Evolutionary conservation across 1,140 invertebrate species (phyloP).

Genomic region (Parasteatoda tepidariorum): DNA sequence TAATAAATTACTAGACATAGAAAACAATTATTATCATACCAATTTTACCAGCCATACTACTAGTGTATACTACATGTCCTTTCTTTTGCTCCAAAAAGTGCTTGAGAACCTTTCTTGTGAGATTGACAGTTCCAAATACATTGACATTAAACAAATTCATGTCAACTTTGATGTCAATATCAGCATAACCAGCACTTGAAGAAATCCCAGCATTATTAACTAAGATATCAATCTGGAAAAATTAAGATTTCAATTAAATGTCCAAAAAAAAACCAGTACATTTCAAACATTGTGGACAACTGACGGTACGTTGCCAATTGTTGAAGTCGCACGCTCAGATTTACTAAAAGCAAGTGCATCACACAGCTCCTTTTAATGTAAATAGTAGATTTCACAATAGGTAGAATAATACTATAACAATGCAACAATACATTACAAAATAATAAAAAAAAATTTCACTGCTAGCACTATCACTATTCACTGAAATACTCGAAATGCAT

Average conservation of each 20-base stretch:
- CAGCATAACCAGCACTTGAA: conserved; percentile 81
- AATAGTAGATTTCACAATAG: too few relatives aligned
- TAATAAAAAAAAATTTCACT: too few relatives aligned
- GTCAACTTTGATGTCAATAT: conserved; percentile 81
- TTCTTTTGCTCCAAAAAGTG: conserved; percentile 73
- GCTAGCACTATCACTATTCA: too few relatives aligned
- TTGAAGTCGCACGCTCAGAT: too few relatives aligned
- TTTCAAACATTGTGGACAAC: too few relatives aligned
- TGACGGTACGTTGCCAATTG: too few relatives aligned
- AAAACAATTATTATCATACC: conserved; percentile 63
- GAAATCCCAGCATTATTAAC: conserved; percentile 85
- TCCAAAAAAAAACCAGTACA: conserved; percentile 79
- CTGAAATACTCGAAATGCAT: too few relatives aligned
- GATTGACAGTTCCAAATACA: conserved; percentile 79
- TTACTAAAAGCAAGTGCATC: too few relatives aligned
- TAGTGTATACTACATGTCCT: conserved; percentile 80
- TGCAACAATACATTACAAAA: too few relatives aligned
- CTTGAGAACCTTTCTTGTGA: conserved; percentile 77
- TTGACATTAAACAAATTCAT: conserved; percentile 83
- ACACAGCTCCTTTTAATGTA: too few relatives aligned
- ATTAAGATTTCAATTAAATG: not conserved
- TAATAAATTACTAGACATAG: too few relatives aligned
- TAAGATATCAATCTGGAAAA: conserved; percentile 75
- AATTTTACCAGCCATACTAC: conserved; percentile 78
- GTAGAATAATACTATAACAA: too few relatives aligned